Conservation (phyloP, 1,140 invertebrate genomes). For the Cyrtorhinus lividipennis region DNA sequence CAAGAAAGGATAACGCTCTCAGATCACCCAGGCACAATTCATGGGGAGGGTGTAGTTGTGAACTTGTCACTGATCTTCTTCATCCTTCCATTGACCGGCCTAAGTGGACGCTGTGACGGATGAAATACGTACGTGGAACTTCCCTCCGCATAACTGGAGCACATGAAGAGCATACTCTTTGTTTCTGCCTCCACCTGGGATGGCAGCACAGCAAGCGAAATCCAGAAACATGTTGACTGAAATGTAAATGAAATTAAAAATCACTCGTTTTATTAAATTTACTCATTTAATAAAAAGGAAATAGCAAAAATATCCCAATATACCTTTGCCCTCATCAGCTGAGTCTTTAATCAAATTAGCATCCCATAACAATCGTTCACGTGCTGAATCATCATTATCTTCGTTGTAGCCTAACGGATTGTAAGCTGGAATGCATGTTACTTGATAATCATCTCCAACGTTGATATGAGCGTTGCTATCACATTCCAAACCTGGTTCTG, state of each 20-base stretch:
- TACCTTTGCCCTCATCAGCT: neutral
- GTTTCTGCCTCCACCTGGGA: conserved; percentile 79
- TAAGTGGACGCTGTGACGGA: too few relatives aligned
- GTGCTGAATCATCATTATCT: conserved; percentile 31
- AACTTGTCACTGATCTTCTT: too few relatives aligned
- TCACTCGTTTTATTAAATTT: neutral
- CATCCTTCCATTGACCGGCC: too few relatives aligned
- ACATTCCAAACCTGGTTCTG: conserved; percentile 30
- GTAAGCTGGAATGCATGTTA: conserved; percentile 47
- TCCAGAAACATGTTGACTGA: conserved; percentile 76
- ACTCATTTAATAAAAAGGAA: neutral
- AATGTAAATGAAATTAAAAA: conserved; percentile 25
- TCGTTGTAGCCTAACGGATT: conserved; percentile 32
- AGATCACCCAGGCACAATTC: too few relatives aligned
- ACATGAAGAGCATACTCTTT: conserved; percentile 89
- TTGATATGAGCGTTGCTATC: conserved; percentile 62
- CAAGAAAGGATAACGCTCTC: neutral
- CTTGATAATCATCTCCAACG: conserved; percentile 78
- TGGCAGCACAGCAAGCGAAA: conserved; percentile 79
- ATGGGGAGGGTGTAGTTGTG: too few relatives aligned
- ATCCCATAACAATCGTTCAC: conserved; percentile 73
- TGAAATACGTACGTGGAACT: conserved; percentile 63
- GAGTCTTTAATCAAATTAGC: conserved; percentile 48
- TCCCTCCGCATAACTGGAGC: conserved; percentile 68
- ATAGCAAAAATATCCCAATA: neutral